Percentiles rank a stretch among this genome's conserved stretches.
phyloP scores from a whole-genome alignment of 2,113 vertebrate species.

The Diadophis punctatus region DNA sequence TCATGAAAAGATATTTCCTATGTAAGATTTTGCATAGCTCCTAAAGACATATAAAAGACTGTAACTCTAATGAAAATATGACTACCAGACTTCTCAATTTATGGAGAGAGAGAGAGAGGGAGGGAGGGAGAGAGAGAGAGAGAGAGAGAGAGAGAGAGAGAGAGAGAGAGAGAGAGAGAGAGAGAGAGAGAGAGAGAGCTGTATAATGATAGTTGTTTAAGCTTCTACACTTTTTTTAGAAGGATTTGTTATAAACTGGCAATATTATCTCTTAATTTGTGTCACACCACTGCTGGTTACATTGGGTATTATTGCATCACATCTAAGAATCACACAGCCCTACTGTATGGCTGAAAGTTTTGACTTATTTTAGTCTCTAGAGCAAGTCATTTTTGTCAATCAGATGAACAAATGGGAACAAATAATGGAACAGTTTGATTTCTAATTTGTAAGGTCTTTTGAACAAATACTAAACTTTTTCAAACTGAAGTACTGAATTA shows the following conservation, averaged over 20 bases:
- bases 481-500: background rate
- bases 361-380: background rate
- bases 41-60: no score
- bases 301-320: background rate
- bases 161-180: background rate
- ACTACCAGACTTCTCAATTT: background rate
- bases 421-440: background rate
- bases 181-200: background rate
- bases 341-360: background rate
- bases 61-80: background rate
- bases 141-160: background rate
- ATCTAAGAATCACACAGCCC: background rate
- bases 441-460: background rate
- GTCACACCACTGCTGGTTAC: background rate
- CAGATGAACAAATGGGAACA: background rate
- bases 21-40: background rate
- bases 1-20: background rate
- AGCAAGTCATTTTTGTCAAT: background rate
- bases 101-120: background rate
- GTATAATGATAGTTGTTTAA: background rate
- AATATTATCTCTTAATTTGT: background rate
- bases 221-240: background rate
- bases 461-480: background rate
- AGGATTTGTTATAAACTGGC: background rate
- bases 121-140: background rate